Evolutionary conservation across 2,888 invertebrate genomes (phyloP), one percentile per base, ranked within the genome.

Genomic region (Morpho deidamia): DNA sequence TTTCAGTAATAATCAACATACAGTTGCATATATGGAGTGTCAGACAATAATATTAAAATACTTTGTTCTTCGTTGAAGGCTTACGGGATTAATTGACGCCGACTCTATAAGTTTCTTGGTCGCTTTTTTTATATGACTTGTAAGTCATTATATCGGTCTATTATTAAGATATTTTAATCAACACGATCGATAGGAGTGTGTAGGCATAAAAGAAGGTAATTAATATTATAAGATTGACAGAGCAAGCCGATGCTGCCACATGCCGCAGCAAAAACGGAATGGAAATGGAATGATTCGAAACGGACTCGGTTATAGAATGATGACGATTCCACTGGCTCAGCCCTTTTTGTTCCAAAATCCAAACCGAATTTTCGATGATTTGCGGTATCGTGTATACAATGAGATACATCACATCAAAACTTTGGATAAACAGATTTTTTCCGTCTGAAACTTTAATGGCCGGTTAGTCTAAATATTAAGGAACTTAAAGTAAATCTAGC

Each of bases 141-240:
- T 61, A 67, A 73, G 69, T 78, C 74, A 83, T 83, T 83, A 77
- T 70, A 64, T 66, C 67, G 66, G 60, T 76, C 82, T 82, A 82
- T 87, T 86, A 88, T 87, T 79, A 79, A 77, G 83, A 86, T 88
- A 87, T 88, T 87, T 85, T 87, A 88, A 88, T 89, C 86, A 87
- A 87, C 77, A 60, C 80, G 76, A 83, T 84, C 83, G 76, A 84
- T 84, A 81, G 79, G 76, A 78, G 77, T 76, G 80, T 76, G 70
- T 78, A 69, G 69, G 72, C 71, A 87, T 83, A 85, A 86, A 84
- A 67, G 83, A 83, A 86, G 82, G 77, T 89, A 88, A 89, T 89
- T 89, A 89, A 87, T 89, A 89, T 83, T 78, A 80, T 76, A 73
- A 81, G 76, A 75, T 76, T 74, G 78, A 76, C 69, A 69, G 73